These are phyloP conservation scores for Exaiptasia diaphana DNA, from an alignment of 64 coral and sea anemone species.

Conservation along the genomic window DNA sequence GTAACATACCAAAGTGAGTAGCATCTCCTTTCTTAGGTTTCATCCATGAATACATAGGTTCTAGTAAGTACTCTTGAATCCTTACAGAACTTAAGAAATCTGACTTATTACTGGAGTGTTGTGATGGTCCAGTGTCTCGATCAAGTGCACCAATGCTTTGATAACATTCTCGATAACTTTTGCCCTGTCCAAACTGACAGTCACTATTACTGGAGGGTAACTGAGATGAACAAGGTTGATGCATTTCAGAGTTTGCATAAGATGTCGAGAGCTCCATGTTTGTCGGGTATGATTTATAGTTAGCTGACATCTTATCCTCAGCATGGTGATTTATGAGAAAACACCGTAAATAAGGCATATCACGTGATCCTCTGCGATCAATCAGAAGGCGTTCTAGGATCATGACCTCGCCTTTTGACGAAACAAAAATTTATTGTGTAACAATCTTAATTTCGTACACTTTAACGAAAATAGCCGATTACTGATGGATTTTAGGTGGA, in stretches of 20 bases:
- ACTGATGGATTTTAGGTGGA: too few relatives aligned
- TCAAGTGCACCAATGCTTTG: neutral
- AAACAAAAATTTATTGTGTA: neutral
- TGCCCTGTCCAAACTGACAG: neutral
- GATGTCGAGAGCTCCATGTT: neutral
- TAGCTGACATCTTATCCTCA: constrained; percentile 14
- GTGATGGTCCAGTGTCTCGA: neutral
- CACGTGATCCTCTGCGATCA: neutral
- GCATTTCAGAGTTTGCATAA: constrained; percentile 30
- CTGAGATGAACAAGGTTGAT: neutral
- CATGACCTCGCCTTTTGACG: neutral
- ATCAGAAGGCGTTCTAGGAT: neutral
- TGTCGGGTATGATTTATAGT: neutral
- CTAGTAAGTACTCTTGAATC: constrained; percentile 3
- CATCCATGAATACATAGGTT: constrained; percentile 23
- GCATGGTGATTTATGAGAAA: constrained; percentile 16
- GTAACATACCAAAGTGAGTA: constrained; percentile 9
- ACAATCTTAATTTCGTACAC: too few relatives aligned
- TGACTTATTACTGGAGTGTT: neutral
- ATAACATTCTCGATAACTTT: neutral
- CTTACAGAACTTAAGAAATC: neutral
- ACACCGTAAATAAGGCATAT: constrained; percentile 4
- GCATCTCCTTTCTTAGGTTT: constrained; percentile 7
- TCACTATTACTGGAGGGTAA: neutral
- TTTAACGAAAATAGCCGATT: too few relatives aligned